These are phyloP conservation scores for Ormyrus nitidulus DNA, from an alignment of 2,888 invertebrate genomes.

Conservation along the genomic window DNA sequence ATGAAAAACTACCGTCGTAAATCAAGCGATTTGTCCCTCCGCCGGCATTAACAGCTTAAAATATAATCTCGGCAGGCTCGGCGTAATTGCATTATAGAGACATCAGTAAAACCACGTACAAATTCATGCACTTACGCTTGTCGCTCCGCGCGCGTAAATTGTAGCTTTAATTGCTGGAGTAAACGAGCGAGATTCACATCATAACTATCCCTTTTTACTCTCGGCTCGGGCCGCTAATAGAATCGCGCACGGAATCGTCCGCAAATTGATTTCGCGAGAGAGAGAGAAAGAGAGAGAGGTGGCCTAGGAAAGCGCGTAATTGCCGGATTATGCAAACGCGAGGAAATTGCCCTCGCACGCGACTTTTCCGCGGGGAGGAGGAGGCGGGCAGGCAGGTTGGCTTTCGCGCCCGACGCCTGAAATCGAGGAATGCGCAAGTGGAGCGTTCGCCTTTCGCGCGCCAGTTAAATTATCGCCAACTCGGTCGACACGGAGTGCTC, in stretches of 20 bases:
- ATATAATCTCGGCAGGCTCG: no score
- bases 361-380: conserved; percentile 16
- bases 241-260: background rate
- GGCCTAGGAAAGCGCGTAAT: conserved; percentile 1
- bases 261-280: background rate
- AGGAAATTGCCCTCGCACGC: conserved; percentile 11
- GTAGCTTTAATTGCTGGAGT: no score
- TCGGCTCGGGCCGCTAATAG: no score
- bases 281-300: background rate
- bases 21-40: no score
- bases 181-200: no score
- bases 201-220: no score
- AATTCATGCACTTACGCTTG: no score
- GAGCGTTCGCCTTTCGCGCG: conserved; percentile 28
- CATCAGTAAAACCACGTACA: no score
- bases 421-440: conserved; percentile 21
- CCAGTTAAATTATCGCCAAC: conserved; percentile 4
- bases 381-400: conserved; percentile 7
- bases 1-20: no score
- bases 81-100: no score
- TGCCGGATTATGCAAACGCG: background rate
- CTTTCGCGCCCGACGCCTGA: background rate
- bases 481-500: background rate
- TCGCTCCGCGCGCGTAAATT: no score
- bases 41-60: no score